Percentiles rank a stretch among this genome's conserved stretches.
phyloP scores from a whole-genome alignment of 2,797 vertebrate species.

The Syndactyla subalaris region DNA sequence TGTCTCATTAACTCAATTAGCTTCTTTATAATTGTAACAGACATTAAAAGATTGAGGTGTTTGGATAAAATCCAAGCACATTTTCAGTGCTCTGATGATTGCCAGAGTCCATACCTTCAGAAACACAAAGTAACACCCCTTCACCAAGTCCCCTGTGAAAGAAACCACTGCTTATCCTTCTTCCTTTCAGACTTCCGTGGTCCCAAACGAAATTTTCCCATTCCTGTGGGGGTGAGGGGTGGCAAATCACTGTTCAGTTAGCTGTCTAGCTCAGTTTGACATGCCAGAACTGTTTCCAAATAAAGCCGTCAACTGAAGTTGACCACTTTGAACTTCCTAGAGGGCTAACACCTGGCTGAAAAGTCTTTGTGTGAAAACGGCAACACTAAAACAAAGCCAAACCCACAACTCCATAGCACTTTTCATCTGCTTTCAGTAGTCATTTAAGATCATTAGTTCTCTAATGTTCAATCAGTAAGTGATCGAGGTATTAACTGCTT shows the following conservation, averaged over 20 bases:
- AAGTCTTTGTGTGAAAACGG: not conserved
- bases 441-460: not conserved
- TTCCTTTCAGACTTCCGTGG: not conserved
- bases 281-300: constrained; percentile 18
- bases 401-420: not conserved
- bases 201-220: not conserved
- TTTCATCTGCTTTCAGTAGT: not conserved
- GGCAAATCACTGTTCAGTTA: constrained; percentile 9
- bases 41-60: constrained; percentile 9
- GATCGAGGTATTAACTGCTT: not conserved
- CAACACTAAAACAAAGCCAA: not conserved
- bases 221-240: not conserved
- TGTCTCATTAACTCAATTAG: constrained; percentile 46
- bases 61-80: constrained; percentile 25
- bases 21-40: constrained; percentile 20
- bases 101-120: not conserved
- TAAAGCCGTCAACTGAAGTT: not conserved
- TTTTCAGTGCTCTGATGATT: not conserved
- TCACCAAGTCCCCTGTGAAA: not conserved
- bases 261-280: not conserved
- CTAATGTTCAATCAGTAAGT: not conserved
- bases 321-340: constrained; percentile 29
- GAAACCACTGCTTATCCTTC: not conserved
- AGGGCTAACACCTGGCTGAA: constrained; percentile 13
- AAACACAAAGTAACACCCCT: not conserved